These are phyloP conservation scores for Danio tinwini DNA, from an alignment of 2,797 vertebrate genomes.

Conservation along the genomic window DNA sequence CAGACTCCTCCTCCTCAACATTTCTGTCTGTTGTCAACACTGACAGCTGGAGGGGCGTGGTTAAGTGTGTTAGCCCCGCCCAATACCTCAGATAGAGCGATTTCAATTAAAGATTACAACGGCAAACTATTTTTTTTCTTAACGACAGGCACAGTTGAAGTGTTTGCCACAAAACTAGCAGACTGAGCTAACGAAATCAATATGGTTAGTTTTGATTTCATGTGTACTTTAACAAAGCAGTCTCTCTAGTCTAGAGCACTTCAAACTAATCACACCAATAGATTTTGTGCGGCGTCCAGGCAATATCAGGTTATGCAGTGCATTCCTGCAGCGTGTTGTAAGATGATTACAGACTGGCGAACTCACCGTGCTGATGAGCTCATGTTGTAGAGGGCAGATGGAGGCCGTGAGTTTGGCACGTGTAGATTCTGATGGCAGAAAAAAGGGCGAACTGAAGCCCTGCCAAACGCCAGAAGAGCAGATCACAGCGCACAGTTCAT, in stretches of 20 bases:
- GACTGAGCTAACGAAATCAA: no score
- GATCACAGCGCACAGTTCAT: constrained; percentile 36
- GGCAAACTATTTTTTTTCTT: no score
- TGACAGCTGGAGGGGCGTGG: no score
- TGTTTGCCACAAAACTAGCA: no score
- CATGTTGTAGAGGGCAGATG: constrained; percentile 59
- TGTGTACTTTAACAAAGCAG: no score
- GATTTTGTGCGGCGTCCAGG: background rate
- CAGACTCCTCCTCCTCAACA: no score
- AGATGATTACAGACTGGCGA: constrained; percentile 41
- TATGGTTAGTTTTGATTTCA: no score
- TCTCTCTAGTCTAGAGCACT: background rate
- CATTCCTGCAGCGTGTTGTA: constrained; percentile 6
- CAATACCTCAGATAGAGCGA: no score
- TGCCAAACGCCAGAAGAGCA: constrained; percentile 43
- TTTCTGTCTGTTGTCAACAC: no score
- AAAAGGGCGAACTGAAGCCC: constrained; percentile 45
- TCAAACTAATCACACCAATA: constrained; percentile 2
- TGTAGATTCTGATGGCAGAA: constrained; percentile 59
- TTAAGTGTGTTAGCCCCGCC: no score
- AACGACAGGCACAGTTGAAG: no score
- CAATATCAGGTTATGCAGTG: constrained; percentile 15
- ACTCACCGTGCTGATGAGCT: constrained; percentile 50
- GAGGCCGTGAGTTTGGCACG: constrained; percentile 50
- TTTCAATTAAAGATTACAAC: no score